Conservation (phyloP, 2,797 vertebrate species). For the Neosalanx taihuensis region DNA sequence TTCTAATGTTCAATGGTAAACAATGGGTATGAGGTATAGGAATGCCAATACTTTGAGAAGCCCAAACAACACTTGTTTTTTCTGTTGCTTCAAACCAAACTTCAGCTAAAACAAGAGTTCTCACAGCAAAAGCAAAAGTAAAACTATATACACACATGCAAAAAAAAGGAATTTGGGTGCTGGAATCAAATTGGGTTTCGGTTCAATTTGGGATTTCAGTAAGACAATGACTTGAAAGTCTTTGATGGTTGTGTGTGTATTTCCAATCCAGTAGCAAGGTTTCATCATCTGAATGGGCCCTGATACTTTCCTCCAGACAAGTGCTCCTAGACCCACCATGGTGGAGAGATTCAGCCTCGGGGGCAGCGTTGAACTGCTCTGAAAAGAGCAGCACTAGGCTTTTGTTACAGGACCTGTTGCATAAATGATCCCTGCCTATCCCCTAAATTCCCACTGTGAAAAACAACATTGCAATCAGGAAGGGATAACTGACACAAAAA, state of each 20-base stretch:
- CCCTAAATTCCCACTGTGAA: conserved; percentile 36
- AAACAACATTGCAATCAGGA: conserved; percentile 70
- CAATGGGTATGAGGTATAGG: conserved; percentile 41
- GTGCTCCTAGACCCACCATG: not conserved
- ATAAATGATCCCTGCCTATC: conserved; percentile 41
- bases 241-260: not conserved
- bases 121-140: too few relatives aligned
- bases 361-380: conserved; percentile 23
- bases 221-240: not conserved
- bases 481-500: conserved; percentile 68
- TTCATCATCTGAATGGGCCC: not conserved
- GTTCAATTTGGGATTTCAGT: not conserved
- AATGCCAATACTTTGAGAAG: conserved; percentile 36
- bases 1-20: conserved; percentile 45
- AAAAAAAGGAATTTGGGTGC: not conserved
- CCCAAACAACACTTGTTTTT: not conserved
- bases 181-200: not conserved
- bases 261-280: not conserved
- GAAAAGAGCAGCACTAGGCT: conserved; percentile 22
- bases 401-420: conserved; percentile 37
- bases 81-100: not conserved
- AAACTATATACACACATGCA: too few relatives aligned
- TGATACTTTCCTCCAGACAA: not conserved
- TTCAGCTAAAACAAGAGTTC: too few relatives aligned
- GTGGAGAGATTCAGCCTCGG: not conserved